Evolutionary conservation across 2,113 vertebrate species (phyloP).

Genomic region (Monopterus albus): DNA sequence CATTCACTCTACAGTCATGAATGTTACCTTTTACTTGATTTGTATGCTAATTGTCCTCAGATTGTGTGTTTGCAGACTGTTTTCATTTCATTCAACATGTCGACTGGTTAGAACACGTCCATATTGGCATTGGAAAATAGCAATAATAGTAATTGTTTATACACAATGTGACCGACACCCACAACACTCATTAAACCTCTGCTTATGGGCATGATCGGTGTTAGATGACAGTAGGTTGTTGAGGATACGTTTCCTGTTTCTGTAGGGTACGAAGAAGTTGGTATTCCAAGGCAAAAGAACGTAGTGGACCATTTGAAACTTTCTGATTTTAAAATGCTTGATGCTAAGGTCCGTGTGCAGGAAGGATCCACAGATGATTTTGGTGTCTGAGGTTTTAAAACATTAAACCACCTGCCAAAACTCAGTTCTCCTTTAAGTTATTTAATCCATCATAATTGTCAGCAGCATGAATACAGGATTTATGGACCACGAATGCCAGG

Average conservation of each 20-base stretch:
- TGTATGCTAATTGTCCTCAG: no score
- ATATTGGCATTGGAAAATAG: no score
- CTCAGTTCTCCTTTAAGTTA: not conserved
- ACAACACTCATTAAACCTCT: no score
- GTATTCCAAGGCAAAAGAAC: not conserved
- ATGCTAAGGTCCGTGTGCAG: not conserved
- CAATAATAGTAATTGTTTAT: no score
- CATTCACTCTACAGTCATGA: no score
- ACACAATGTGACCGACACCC: no score
- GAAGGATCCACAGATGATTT: not conserved
- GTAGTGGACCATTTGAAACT: not conserved
- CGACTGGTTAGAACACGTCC: no score
- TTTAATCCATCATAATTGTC: slow-evolving; percentile 13
- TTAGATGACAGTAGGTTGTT: no score
- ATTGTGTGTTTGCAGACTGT: no score
- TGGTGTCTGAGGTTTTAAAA: not conserved
- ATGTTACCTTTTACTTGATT: no score
- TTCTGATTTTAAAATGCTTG: not conserved
- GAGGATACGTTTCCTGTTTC: not conserved
- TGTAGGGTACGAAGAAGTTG: not conserved
- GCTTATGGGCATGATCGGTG: no score
- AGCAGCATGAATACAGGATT: not conserved
- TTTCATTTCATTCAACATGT: no score
- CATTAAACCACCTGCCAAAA: not conserved
- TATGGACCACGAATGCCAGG: not conserved